phyloP scores from a whole-genome alignment of 1,140 invertebrate genomes.

The Neoseiulus cucumeris region DNA sequence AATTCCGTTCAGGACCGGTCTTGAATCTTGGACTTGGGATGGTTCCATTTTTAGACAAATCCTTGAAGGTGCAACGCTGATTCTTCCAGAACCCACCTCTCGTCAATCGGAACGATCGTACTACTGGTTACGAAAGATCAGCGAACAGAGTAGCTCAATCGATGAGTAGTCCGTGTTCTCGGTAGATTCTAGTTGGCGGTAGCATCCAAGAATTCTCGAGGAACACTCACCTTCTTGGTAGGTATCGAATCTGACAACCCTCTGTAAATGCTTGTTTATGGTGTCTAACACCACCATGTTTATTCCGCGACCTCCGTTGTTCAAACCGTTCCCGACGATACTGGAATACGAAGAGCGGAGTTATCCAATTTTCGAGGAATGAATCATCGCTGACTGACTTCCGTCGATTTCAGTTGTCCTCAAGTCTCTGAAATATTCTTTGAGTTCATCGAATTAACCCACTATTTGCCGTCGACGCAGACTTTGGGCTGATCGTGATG shows the following conservation, averaged over 20 bases:
- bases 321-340: slow-evolving; percentile 26
- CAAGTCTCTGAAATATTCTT: neutral
- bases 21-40: no score
- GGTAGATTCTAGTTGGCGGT: no score
- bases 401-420: no score
- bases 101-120: no score
- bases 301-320: slow-evolving; percentile 31
- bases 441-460: slow-evolving; percentile 18
- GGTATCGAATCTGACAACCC: slow-evolving; percentile 29
- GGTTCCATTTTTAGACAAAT: no score
- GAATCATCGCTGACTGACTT: no score
- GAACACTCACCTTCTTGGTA: slow-evolving; percentile 27
- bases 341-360: slow-evolving; percentile 19
- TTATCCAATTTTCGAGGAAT: neutral
- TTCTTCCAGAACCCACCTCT: no score
- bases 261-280: slow-evolving; percentile 22
- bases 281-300: slow-evolving; percentile 30
- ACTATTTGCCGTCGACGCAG: slow-evolving; percentile 34
- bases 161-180: no score
- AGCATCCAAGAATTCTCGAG: neutral
- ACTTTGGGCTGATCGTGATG: slow-evolving; percentile 29
- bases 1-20: no score
- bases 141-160: no score
- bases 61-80: no score
- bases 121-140: no score